Conservation (phyloP, 2,888 invertebrate species). For the Drosophila kokeensis region DNA sequence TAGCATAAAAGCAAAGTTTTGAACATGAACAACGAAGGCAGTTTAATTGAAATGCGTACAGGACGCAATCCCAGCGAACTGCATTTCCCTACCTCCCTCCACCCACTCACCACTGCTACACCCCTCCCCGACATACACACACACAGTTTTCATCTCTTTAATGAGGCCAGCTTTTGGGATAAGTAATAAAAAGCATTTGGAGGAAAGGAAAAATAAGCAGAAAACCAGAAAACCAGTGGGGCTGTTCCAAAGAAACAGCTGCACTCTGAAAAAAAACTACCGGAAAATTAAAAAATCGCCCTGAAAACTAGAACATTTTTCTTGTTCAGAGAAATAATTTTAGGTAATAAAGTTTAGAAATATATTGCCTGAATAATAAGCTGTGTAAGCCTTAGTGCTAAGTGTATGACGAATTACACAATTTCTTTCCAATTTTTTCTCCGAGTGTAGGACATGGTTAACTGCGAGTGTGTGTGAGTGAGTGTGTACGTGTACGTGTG, state of each 20-base stretch:
- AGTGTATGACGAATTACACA: not conserved
- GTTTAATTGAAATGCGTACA: slow-evolving; percentile 48
- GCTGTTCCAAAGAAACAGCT: slow-evolving; percentile 33
- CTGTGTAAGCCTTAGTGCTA: not conserved
- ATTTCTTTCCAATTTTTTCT: not conserved
- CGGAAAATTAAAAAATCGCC: not conserved
- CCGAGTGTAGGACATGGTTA: not conserved
- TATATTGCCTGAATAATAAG: not conserved
- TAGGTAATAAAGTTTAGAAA: not conserved
- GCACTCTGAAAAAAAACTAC: not conserved
- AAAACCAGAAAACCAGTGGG: slow-evolving; percentile 29
- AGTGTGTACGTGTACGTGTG: not conserved
- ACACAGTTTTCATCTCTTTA: slow-evolving; percentile 31
- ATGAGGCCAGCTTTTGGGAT: slow-evolving; percentile 52
- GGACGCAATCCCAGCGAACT: slow-evolving; percentile 45
- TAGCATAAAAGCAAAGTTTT: slow-evolving; percentile 45
- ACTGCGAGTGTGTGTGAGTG: not conserved
- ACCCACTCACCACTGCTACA: not conserved
- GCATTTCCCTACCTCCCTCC: slow-evolving; percentile 1
- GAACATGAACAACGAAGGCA: slow-evolving; percentile 9
- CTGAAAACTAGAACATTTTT: slow-evolving; percentile 5
- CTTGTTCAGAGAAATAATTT: not conserved
- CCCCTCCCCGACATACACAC: not conserved
- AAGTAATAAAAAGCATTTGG: slow-evolving; percentile 47
- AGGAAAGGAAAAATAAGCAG: slow-evolving; percentile 5